phyloP scores from a whole-genome alignment of 2,113 vertebrate species.

The Ammospiza nelsoni region DNA sequence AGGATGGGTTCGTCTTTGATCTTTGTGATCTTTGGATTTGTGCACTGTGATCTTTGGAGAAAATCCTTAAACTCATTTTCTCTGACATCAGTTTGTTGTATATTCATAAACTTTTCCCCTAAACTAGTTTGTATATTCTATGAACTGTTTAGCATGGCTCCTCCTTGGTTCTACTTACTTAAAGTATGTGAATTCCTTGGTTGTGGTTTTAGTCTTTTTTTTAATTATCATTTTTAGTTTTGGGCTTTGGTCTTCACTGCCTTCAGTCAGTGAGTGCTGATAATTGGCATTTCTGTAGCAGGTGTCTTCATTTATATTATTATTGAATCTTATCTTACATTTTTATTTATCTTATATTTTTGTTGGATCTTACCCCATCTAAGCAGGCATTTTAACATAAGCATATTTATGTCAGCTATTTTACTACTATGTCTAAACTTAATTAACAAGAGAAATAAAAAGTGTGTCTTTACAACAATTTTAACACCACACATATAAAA shows the following conservation, averaged over 20 bases:
- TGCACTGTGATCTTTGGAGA: not conserved
- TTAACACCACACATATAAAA: not conserved
- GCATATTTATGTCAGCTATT: not conserved
- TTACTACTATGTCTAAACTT: not conserved
- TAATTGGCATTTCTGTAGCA: not conserved
- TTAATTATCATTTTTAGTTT: not conserved
- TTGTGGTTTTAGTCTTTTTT: not conserved
- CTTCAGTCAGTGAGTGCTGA: not conserved
- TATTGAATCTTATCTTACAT: not conserved
- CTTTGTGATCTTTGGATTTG: not conserved
- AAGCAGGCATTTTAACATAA: not conserved
- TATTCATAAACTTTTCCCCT: not conserved
- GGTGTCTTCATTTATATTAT: not conserved
- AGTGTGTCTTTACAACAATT: not conserved
- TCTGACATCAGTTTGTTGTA: not conserved
- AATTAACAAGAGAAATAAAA: not conserved
- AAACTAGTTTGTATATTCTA: not conserved
- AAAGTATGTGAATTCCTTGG: not conserved
- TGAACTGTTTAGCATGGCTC: not conserved
- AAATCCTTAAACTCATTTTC: not conserved
- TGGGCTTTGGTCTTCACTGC: not conserved
- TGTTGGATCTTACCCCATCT: not conserved
- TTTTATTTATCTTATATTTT: not conserved
- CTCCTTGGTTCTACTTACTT: not conserved
- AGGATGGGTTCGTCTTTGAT: not conserved